These are phyloP conservation scores for Pandemis heparana DNA, from an alignment of 2,888 invertebrate species.

Conservation along the genomic window DNA sequence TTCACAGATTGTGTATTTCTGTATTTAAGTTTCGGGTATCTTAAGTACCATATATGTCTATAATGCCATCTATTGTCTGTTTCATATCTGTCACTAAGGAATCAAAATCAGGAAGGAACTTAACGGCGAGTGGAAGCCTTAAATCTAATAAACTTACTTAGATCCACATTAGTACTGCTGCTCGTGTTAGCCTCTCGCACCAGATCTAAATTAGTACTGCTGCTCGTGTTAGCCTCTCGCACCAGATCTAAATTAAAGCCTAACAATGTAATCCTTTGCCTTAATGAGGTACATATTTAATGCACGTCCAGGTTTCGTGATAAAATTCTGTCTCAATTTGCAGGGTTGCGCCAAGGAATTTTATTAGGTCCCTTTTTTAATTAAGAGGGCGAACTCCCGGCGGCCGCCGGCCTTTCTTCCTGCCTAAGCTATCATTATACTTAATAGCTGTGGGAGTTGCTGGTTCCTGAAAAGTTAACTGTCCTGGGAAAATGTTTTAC, in stretches of 20 bases:
- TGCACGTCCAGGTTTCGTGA: constrained; percentile 29
- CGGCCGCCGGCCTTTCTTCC: constrained; percentile 42
- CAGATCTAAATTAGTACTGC: background rate
- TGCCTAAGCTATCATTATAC: constrained; percentile 48
- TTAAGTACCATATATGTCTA: too few species aligned
- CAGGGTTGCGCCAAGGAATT: constrained; percentile 41
- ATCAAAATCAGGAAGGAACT: too few species aligned
- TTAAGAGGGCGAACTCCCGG: constrained; percentile 45
- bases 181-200: background rate
- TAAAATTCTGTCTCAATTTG: constrained; percentile 43
- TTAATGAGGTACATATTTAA: constrained; percentile 27
- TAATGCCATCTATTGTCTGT: too few species aligned
- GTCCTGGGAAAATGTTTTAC: constrained; percentile 33
- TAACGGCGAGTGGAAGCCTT: too few species aligned
- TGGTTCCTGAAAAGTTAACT: constrained; percentile 45
- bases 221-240: background rate
- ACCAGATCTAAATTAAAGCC: background rate
- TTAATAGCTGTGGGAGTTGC: constrained; percentile 48
- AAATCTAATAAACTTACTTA: too few species aligned
- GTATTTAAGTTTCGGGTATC: too few species aligned
- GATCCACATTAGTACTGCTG: too few species aligned
- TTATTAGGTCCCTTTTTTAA: constrained; percentile 51
- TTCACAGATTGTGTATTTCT: too few species aligned
- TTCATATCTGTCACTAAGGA: too few species aligned
- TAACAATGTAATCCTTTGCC: constrained; percentile 2